Evolutionary conservation across 2,797 vertebrate species (phyloP), one percentile per base, ranked within the genome.

Genomic region (Tadarida brasiliensis): DNA sequence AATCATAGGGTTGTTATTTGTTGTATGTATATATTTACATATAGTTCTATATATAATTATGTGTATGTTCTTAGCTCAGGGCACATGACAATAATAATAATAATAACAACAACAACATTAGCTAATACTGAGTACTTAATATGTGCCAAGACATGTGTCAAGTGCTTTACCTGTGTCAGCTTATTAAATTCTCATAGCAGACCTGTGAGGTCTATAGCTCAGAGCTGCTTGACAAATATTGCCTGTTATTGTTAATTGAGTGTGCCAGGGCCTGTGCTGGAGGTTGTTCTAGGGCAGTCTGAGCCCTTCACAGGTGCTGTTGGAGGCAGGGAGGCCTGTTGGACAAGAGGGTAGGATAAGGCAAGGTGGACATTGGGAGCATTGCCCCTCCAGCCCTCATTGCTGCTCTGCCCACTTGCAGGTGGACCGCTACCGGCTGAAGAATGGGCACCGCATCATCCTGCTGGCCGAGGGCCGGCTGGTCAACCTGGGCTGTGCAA

Each of bases 401-500:
- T 0, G 7, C 1, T 11, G 59, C 56, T 92, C 57, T 88, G 59
- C 74, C 51, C 30, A 63, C 20, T 5, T 81, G 9, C 98, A 99
- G 99, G 99, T 99, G 47, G 99, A 99, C 97, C 99, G 99, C 7
- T 99, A 99, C 63, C 98, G 93, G 0, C 51, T 99, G 98, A 99
- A 99, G 98, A 99, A 98, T 0, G 99, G 99, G 0, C 98, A 83
- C 7, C 99, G 99, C 92, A 35, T 99, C 96, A 99, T 99, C 76
- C 63, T 99, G 94, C 98, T 99, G 94, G 99, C 99, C 0, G 99
- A 99, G 97, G 99, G 99, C 87, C 98, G 99, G 2, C 98, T 99
- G 97, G 99, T 99, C 70, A 99, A 99, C 98, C 96, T 99, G 94
- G 99, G 99, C 88, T 99, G 99, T 93, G 99, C 99, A 83, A 99